These are phyloP conservation scores for Chelon auratus DNA, from an alignment of 2,797 vertebrate genomes.

Conservation along the genomic window DNA sequence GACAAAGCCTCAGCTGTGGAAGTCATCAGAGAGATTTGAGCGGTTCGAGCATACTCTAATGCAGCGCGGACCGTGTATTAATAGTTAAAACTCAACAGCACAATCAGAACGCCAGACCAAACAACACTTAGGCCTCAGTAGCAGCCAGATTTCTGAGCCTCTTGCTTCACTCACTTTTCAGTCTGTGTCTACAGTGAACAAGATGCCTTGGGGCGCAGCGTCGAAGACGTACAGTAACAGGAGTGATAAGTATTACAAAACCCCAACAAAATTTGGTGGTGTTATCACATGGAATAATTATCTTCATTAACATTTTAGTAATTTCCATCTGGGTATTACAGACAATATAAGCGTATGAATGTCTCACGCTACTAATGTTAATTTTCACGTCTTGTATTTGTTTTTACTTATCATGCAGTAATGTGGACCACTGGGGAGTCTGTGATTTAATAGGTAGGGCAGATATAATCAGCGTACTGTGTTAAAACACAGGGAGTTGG, in stretches of 20 bases:
- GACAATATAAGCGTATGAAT: conserved; percentile 40
- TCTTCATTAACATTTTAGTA: conserved; percentile 51
- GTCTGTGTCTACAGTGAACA: conserved; percentile 46
- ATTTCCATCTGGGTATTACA: conserved; percentile 54
- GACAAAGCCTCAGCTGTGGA: conserved; percentile 72
- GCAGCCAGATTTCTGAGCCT: conserved; percentile 36
- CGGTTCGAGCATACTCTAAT: conserved; percentile 59
- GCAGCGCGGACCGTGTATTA: conserved; percentile 64
- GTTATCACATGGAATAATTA: conserved; percentile 42
- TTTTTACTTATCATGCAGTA: conserved; percentile 60
- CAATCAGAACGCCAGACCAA: conserved; percentile 73
- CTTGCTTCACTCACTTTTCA: conserved; percentile 36
- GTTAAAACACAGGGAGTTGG: conserved; percentile 72
- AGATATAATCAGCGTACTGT: conserved; percentile 68
- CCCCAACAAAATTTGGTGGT: conserved; percentile 43
- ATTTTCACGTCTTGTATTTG: conserved; percentile 61
- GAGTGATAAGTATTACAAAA: conserved; percentile 45
- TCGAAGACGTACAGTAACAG: conserved; percentile 57
- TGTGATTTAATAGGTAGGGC: conserved; percentile 70
- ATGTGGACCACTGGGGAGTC: conserved; percentile 50
- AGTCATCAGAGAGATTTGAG: conserved; percentile 66
- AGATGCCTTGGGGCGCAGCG: conserved; percentile 51
- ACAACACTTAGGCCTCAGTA: conserved; percentile 62
- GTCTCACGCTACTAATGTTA: conserved; percentile 53
- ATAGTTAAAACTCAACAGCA: conserved; percentile 74